These are phyloP conservation scores for Hycleus cichorii DNA, from an alignment of 1,140 invertebrate genomes.

Conservation along the genomic window DNA sequence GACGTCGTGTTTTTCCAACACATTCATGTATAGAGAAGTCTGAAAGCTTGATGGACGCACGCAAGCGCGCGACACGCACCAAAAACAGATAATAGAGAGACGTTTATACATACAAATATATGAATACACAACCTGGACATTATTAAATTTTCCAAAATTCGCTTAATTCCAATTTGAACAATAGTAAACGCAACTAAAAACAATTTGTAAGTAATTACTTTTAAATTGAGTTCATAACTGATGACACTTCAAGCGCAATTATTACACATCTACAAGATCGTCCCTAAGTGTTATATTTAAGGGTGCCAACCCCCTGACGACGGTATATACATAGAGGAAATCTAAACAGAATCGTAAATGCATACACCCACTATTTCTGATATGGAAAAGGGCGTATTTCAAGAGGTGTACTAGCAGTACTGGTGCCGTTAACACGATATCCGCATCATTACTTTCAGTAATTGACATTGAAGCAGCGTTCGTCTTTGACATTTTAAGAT, in stretches of 20 bases:
- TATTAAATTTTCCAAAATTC: too few relatives aligned
- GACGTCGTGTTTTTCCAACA: constrained; percentile 3
- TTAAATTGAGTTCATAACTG: constrained; percentile 31
- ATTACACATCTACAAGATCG: constrained; percentile 6
- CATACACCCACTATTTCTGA: not conserved
- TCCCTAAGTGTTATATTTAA: constrained; percentile 14
- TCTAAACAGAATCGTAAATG: constrained; percentile 14
- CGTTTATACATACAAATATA: too few relatives aligned
- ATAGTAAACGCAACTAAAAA: too few relatives aligned
- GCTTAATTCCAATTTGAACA: too few relatives aligned
- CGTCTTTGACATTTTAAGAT: too few relatives aligned
- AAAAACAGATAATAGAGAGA: not conserved
- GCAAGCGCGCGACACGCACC: constrained; percentile 12
- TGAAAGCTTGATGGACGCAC: not conserved
- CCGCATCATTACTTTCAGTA: too few relatives aligned
- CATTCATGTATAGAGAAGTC: not conserved
- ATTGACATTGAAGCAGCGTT: too few relatives aligned
- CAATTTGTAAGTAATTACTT: constrained; percentile 21
- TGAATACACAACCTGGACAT: too few relatives aligned
- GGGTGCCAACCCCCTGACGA: constrained; percentile 1
- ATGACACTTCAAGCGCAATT: constrained; percentile 24
- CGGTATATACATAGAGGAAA: not conserved
- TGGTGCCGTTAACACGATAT: constrained; percentile 3
- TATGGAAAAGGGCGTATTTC: too few relatives aligned
- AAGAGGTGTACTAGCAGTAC: not conserved